Evolutionary conservation across 2,113 vertebrate species (phyloP).

Genomic region (Heloderma charlesbogerti): DNA sequence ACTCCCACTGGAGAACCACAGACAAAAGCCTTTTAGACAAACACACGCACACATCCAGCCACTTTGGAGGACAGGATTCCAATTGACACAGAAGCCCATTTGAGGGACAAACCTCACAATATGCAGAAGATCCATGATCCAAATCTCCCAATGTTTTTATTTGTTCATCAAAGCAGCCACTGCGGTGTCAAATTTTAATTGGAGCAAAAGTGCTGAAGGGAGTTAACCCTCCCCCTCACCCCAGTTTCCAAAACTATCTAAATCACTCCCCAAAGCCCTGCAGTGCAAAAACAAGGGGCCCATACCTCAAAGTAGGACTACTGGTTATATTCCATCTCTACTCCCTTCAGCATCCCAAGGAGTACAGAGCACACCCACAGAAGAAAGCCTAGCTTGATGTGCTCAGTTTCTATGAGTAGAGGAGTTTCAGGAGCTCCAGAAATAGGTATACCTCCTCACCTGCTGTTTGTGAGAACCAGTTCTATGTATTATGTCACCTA

Average conservation of each 20-base stretch:
- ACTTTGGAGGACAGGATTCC: too few relatives aligned
- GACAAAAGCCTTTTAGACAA: background rate
- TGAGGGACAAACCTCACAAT: background rate
- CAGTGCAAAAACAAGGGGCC: background rate
- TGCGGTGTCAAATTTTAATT: background rate
- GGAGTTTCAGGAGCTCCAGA: background rate
- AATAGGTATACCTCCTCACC: background rate
- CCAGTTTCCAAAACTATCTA: background rate
- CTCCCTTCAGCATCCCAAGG: background rate
- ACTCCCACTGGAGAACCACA: background rate
- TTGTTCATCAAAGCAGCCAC: background rate
- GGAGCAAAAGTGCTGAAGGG: background rate
- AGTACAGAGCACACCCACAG: background rate
- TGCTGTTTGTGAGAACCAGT: background rate
- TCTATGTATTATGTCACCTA: too few relatives aligned
- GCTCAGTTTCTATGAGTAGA: background rate
- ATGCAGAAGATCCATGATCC: background rate
- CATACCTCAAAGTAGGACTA: background rate
- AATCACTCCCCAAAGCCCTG: background rate
- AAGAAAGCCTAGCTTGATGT: too few relatives aligned
- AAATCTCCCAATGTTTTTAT: background rate
- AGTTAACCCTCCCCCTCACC: background rate
- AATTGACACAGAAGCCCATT: background rate
- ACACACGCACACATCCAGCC: background rate
- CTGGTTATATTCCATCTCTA: background rate